phyloP scores from a whole-genome alignment of 2,797 vertebrate genomes.

The Petrocephalus sullivani region DNA sequence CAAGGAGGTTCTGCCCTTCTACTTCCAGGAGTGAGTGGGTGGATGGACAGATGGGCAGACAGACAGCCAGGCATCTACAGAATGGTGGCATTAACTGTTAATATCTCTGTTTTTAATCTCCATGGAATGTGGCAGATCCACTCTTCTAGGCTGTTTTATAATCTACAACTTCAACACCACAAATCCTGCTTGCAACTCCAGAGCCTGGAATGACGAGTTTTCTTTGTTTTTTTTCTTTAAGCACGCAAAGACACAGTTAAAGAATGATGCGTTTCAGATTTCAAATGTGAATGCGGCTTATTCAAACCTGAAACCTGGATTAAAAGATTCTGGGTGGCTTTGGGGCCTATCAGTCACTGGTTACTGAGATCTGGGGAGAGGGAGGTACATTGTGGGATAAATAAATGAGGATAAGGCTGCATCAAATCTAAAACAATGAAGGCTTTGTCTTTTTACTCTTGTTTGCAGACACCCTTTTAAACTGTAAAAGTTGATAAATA shows the following conservation, averaged over 20 bases:
- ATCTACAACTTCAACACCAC: background rate
- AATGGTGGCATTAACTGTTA: background rate
- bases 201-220: background rate
- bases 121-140: background rate
- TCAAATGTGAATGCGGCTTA: background rate
- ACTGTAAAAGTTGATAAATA: background rate
- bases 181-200: background rate
- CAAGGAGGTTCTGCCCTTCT: background rate
- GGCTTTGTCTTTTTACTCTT: background rate
- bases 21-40: background rate
- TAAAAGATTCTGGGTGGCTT: background rate
- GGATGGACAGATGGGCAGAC: background rate
- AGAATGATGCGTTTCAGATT: background rate
- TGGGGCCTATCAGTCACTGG: background rate
- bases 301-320: background rate
- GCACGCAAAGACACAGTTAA: background rate
- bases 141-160: background rate
- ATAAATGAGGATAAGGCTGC: background rate
- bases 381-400: background rate
- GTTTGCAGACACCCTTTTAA: background rate
- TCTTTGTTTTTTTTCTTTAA: background rate
- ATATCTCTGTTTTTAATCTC: background rate
- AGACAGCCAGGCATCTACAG: background rate
- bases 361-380: background rate
- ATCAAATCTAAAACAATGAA: background rate